Evolutionary conservation across 2,797 vertebrate genomes (phyloP), one percentile per base, ranked within the genome.

Genomic region (Propithecus perrieri): DNA sequence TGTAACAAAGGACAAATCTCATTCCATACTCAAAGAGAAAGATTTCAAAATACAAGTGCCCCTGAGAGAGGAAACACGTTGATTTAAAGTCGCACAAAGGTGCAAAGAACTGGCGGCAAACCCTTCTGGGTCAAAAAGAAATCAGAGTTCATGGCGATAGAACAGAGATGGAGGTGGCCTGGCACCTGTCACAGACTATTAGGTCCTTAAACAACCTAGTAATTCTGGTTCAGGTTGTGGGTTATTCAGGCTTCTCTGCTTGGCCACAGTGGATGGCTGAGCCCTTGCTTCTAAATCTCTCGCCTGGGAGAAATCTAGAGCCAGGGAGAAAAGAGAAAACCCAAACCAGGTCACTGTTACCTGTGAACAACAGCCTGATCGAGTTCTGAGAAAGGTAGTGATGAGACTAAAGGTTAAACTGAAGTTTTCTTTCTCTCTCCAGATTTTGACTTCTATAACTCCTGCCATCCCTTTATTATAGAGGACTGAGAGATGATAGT

Each of bases 41-140:
- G 69, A 26, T 38, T 81, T 91, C 81, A 80, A 97, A 61, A 71
- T 38, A n/a, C 30, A 83, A 71, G 53, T 24, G 22, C 22, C 46
- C n/a, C 35, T 2, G 14, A 59, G 65, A 80, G 35, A 95, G 75
- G 80, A 94, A 86, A 83, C 24, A 4, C 13, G 30, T 84, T 85
- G 92, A 95, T 53, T 74, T 48, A 59, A 87, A 92, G 43, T 79
- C 50, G 59, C 28, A 88, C 88, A 75, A 81, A 96, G 74, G n/a
- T 24, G 8, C 33, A 72, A 65, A 96, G 83, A 71, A 14, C 69
- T 63, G 63, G 48, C 2, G 5, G 84, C 15, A 63, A 35, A 33
- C 17, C 17, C 72, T 93, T 86, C 33, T 35, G 28, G 43, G 2
- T 13, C 35, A 83, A 46, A 88, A 93, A 65, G 72, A 85, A 86